Evolutionary conservation across 1,140 invertebrate genomes (phyloP).

Genomic region (Leptinotarsa lineolata): DNA sequence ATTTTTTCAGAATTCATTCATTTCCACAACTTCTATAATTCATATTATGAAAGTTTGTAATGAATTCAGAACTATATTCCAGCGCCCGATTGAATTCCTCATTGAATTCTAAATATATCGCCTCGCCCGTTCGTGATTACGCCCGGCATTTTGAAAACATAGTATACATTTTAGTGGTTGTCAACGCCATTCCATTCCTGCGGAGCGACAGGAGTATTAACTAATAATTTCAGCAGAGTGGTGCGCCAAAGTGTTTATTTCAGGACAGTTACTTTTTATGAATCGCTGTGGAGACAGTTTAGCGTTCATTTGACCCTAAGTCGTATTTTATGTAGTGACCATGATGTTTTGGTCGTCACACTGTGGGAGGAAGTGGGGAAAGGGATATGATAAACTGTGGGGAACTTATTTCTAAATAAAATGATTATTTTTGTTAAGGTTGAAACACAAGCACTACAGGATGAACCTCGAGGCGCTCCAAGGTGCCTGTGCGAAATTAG

Average conservation of each 20-base stretch:
- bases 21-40: too few species aligned
- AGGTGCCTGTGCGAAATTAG: too few species aligned
- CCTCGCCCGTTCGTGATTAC: constrained; percentile 6
- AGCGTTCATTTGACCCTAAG: constrained; percentile 42
- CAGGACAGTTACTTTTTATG: constrained; percentile 32
- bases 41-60: too few species aligned
- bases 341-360: constrained; percentile 17
- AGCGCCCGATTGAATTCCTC: constrained; percentile 4
- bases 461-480: too few species aligned
- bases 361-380: neutral
- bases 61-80: too few species aligned
- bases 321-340: constrained; percentile 43
- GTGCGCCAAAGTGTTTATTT: constrained; percentile 30
- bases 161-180: constrained; percentile 17
- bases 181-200: constrained; percentile 6
- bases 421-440: too few species aligned
- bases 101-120: neutral
- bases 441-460: too few species aligned
- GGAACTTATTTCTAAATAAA: too few species aligned
- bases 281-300: constrained; percentile 28
- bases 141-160: constrained; percentile 13
- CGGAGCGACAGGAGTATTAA: constrained; percentile 22
- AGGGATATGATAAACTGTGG: too few species aligned
- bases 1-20: too few species aligned
- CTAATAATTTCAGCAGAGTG: constrained; percentile 26